Conservation (phyloP, 2,113 vertebrate species). For the Gallinago undulata region DNA sequence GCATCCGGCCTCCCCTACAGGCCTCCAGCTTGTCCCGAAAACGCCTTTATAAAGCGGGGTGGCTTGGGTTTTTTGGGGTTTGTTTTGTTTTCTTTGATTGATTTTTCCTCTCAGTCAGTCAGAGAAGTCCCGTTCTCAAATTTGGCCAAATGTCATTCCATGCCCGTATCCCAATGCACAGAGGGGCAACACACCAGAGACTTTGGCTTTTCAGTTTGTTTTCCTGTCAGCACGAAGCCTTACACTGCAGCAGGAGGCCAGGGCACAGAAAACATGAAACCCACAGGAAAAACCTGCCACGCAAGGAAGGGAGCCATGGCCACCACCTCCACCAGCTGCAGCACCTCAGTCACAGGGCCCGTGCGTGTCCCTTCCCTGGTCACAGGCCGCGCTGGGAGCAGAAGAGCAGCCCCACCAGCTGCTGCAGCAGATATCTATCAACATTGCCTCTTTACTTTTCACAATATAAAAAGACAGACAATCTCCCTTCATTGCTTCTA, state of each 20-base stretch:
- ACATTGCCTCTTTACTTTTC: fast-evolving
- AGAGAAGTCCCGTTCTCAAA: fast-evolving
- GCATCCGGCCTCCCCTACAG: not conserved
- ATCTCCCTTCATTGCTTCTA: not conserved
- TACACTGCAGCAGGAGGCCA: fast-evolving
- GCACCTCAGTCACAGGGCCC: not conserved
- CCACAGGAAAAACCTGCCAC: not conserved
- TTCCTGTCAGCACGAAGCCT: not conserved
- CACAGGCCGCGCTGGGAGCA: fast-evolving
- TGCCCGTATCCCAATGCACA: no score
- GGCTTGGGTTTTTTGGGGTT: no score
- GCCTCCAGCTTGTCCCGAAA: not conserved
- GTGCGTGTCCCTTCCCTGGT: fast-evolving
- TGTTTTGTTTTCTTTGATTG: no score
- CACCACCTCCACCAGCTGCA: no score
- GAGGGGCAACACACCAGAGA: not conserved
- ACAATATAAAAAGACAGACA: fast-evolving
- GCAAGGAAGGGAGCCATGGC: fast-evolving
- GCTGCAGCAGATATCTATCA: not conserved
- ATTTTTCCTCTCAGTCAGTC: not conserved
- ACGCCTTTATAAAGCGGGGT: fast-evolving
- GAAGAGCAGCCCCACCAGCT: not conserved
- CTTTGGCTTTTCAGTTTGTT: not conserved
- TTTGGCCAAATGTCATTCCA: fast-evolving
- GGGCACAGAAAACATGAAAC: fast-evolving